Base-by-base conservation (phyloP, 2,113 vertebrate species). In the Fulmarus glacialis region DNA sequence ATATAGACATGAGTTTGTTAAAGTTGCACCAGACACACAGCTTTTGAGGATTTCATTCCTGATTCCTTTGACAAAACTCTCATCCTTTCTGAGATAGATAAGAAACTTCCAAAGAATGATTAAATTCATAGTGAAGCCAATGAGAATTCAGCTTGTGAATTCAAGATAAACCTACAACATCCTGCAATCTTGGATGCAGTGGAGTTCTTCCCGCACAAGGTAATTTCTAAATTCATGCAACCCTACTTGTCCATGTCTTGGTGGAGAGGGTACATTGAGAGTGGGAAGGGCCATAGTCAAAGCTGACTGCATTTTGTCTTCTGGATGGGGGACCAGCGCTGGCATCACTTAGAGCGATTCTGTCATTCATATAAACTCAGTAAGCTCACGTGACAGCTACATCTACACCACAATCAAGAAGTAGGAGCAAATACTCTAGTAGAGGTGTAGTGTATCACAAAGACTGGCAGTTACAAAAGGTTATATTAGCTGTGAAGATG, bases 1-100 rank as follows among this genome's bases (percentile, higher is more conserved):
- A 34, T 23, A 50, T 2, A 52, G 18, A 67, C 7, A n/a, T 8
- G 2, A 45, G 66, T 43, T 38, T 0, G 0, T n/a, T 88, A 13
- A 71, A 64, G 22, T 7, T 88, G 30, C 36, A 66, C 36, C 29
- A 60, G 29, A 63, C 12, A 59, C n/a, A 16, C 12, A 75, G 50
- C 42, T 81, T 75, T 43, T 55, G 56, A 80, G 45, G 50, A 71
- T 56, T 64, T 71, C 7, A 66, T 21, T 71, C 40, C 27, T 1
- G 15, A 70, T 56, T 71, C 15, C n/a, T 70, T 91, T 29, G 24
- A 60, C 17, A 60, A 64, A 40, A 40, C 15, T 71, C 38, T 53
- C 59, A 36, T 3, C 8, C 38, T 47, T 80, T 71, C 62, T 63
- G 40, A 27, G 63, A 43, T 30, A 84, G 36, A 27, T 32, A 75